Evolutionary conservation across 2,888 invertebrate species (phyloP).

Genomic region (Ectobius pallidus): DNA sequence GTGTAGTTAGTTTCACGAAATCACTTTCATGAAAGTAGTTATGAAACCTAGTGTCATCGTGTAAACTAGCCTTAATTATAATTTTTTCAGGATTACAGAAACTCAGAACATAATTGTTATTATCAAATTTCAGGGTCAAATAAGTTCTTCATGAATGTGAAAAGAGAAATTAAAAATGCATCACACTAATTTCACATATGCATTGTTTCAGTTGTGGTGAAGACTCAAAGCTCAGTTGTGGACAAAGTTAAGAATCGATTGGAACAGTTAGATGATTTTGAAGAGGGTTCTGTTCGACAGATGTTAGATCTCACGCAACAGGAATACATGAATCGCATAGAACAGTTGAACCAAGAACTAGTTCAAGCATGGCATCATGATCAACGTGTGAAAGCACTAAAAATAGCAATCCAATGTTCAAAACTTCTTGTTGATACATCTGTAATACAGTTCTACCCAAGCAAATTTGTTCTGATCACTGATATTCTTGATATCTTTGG

Average conservation of each 20-base stretch:
- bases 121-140: too few species aligned
- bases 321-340: constrained; percentile 87
- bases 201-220: constrained; percentile 73
- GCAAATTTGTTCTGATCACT: constrained; percentile 95
- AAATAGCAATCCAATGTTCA: constrained; percentile 96
- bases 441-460: constrained; percentile 95
- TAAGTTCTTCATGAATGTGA: too few species aligned
- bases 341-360: constrained; percentile 89
- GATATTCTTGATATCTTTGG: constrained; percentile 97
- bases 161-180: too few species aligned
- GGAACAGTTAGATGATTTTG: constrained; percentile 94
- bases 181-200: too few species aligned
- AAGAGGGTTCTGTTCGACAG: constrained; percentile 85
- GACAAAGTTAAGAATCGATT: constrained; percentile 89
- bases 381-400: constrained; percentile 92
- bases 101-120: too few species aligned
- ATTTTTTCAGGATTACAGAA: too few species aligned
- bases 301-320: constrained; percentile 90
- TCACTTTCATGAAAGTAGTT: too few species aligned
- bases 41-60: too few species aligned
- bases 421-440: constrained; percentile 89
- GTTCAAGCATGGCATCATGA: constrained; percentile 93
- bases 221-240: constrained; percentile 71
- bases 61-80: too few species aligned
- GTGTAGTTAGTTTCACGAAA: too few species aligned